These are phyloP conservation scores for Tenthredo amoena DNA, from an alignment of 2,888 invertebrate species.

Conservation along the genomic window DNA sequence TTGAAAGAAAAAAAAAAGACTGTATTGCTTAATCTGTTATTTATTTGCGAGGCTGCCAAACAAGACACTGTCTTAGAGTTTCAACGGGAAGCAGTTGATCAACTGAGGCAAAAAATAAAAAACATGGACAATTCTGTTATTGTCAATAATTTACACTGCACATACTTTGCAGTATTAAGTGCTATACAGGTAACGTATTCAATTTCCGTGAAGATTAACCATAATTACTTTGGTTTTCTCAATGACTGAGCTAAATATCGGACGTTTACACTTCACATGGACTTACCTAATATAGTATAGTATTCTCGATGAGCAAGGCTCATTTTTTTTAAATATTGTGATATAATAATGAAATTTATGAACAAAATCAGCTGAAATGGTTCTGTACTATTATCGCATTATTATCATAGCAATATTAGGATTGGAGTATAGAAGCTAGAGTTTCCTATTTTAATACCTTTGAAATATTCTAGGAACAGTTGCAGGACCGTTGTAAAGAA, in stretches of 20 bases:
- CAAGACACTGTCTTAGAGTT: conserved; percentile 70
- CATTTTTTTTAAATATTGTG: not conserved
- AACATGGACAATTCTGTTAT: conserved; percentile 62
- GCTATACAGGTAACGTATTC: conserved; percentile 68
- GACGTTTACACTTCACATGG: not conserved
- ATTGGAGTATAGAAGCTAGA: not conserved
- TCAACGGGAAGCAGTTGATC: conserved; percentile 69
- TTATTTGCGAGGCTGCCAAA: conserved; percentile 67
- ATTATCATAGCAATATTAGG: not conserved
- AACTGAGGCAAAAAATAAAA: conserved; percentile 67
- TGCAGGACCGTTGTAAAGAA: conserved; percentile 60
- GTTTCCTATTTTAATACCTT: conserved; percentile 43
- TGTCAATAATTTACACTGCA: conserved; percentile 64
- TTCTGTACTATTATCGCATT: not conserved
- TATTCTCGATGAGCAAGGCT: not conserved
- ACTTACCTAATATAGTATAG: not conserved
- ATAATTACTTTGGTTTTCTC: not conserved
- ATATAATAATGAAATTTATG: not conserved
- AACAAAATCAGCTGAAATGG: not conserved
- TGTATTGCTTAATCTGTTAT: not conserved
- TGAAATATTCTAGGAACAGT: conserved; percentile 59
- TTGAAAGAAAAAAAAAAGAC: not conserved
- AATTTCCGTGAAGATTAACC: not conserved
- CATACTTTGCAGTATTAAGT: conserved; percentile 69
- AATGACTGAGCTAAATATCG: not conserved